Percentiles rank a stretch among this genome's conserved stretches.
phyloP scores from a whole-genome alignment of 2,797 vertebrate genomes.

The Pantherophis vulpinus region DNA sequence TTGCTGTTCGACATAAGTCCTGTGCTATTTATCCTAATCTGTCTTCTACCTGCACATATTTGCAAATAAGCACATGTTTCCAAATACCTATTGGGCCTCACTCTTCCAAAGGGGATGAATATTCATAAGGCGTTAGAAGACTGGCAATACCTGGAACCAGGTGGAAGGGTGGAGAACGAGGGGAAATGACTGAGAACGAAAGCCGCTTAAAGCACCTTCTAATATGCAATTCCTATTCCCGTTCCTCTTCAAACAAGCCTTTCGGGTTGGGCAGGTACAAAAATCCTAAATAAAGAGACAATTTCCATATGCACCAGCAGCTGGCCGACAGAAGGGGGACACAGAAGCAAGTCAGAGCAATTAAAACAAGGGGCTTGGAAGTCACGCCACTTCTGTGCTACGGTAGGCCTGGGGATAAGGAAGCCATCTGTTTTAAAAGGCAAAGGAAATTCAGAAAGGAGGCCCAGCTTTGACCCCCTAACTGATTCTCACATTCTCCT shows the following conservation, averaged over 20 bases:
- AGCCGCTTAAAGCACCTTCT: neutral
- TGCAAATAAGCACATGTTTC: neutral
- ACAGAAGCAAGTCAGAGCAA: neutral
- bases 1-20: neutral
- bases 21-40: neutral
- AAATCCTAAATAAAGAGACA: neutral
- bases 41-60: neutral
- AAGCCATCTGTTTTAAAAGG: neutral
- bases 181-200: neutral
- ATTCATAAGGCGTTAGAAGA: neutral
- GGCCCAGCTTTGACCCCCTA: accelerated
- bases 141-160: neutral
- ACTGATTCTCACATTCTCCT: accelerated
- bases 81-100: neutral
- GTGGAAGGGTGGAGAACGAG: neutral
- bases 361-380: neutral
- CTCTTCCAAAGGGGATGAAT: neutral
- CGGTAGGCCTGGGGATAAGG: neutral
- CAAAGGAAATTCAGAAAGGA: neutral
- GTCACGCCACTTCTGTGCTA: neutral
- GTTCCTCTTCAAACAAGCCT: neutral
- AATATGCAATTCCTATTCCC: neutral
- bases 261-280: neutral
- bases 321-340: conserved; percentile 5
- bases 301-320: neutral